phyloP scores from a whole-genome alignment of 2,797 vertebrate species.

The Catharus ustulatus region DNA sequence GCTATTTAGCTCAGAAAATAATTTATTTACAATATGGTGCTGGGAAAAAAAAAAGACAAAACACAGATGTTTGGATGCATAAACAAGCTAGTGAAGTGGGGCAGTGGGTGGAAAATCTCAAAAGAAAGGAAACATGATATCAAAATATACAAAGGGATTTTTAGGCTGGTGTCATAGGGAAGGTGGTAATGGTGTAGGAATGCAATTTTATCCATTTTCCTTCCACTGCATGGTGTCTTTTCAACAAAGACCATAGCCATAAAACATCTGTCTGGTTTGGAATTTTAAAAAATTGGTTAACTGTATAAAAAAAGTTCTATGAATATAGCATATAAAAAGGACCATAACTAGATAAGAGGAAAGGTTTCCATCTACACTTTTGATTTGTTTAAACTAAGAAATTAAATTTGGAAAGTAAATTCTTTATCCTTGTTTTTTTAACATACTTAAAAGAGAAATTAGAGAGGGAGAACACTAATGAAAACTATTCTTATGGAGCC shows the following conservation, averaged over 20 bases:
- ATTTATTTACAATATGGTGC: background rate
- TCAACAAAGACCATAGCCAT: background rate
- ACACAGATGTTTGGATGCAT: background rate
- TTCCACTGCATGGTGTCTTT: background rate
- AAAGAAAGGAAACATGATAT: background rate
- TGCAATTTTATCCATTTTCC: background rate
- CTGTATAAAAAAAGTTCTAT: background rate
- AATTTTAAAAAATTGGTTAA: background rate
- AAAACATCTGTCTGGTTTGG: background rate
- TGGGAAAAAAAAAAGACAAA: rapidly evolving
- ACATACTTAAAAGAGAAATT: background rate
- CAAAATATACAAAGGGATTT: background rate
- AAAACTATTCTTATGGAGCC: background rate
- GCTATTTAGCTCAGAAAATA: background rate
- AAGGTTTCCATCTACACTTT: background rate
- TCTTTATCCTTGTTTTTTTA: background rate
- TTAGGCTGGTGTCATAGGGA: background rate
- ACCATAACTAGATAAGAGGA: background rate
- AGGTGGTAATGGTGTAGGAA: background rate
- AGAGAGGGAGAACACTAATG: background rate
- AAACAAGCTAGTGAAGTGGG: background rate
- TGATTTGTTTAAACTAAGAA: background rate
- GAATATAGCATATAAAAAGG: background rate
- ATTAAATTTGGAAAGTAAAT: background rate
- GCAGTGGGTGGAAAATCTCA: background rate